Evolutionary conservation across 1,140 invertebrate species (phyloP), one percentile per base, ranked within the genome.

Genomic region (Tenebrio molitor): DNA sequence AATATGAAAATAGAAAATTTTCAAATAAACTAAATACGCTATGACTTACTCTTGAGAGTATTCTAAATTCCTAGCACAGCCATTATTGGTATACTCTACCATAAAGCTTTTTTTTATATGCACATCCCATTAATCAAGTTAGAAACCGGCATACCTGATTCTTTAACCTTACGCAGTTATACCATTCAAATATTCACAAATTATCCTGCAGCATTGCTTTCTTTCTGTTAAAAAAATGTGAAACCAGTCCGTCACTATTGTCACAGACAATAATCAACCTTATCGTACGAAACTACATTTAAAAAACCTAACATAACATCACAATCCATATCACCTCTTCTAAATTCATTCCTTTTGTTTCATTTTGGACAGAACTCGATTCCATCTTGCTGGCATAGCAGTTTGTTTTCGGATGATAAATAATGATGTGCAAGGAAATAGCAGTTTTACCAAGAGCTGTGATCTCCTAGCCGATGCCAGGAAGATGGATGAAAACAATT

Each of bases 31-130:
- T 66, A 21, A 39, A 39, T 39, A 39, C n/a, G 63, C 29, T 66
- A 44, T 66, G 17, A 66, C 63, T 66, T 66, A 66, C 64, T 66
- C 64, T 42, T 44, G 42, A 66, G 64, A 66, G 64, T 66, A 66
- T 66, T 66, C 64, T 66, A 66, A 66, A 66, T 66, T 66, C 64
- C 64, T 66, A 66, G 64, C 64, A 66, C 64, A 66, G 64, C 64
- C 64, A 66, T 66, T 66, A 66, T 66, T 66, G 64, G 64, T 66
- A 66, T 66, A 66, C 36, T 66, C 64, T 66, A 66, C 64, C 64
- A 66, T 66, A 66, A 66, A 66, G 64, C 64, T 66, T 66, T n/a
- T 19, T 17, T 58, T 25, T 58, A 58, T 29, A 25, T 23, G 23
- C 50, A 58, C 50, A 21, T 12, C 50, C 23, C 23, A 25, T 15